Percentiles rank a stretch among this genome's conserved stretches.
Conservation (phyloP, 2,888 invertebrate genomes). For the Sympetrum striolatum region DNA sequence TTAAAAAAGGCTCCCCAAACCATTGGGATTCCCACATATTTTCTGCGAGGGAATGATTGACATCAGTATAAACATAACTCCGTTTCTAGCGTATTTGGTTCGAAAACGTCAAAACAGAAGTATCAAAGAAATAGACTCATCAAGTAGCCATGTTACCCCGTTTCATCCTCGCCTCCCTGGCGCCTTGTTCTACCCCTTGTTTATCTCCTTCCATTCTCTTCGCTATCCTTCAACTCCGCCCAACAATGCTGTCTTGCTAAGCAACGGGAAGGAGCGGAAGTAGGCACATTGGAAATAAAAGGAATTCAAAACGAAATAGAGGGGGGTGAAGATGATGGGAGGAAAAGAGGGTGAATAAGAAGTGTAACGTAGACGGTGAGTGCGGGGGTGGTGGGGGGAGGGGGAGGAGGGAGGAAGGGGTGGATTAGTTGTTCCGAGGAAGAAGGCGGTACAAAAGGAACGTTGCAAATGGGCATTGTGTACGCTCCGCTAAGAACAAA, state of each 20-base stretch:
- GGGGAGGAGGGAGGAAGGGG: neutral
- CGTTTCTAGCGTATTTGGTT: no score
- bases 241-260: slow-evolving; percentile 40
- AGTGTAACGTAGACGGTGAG: neutral
- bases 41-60: no score
- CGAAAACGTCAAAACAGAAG: no score
- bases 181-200: neutral
- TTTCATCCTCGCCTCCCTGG: neutral
- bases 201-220: neutral
- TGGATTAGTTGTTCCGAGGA: slow-evolving; percentile 24
- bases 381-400: neutral
- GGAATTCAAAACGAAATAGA: neutral
- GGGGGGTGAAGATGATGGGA: neutral
- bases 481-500: slow-evolving; percentile 42
- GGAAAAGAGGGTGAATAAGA: neutral
- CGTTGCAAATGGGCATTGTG: slow-evolving; percentile 40
- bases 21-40: no score
- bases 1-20: no score
- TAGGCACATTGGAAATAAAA: neutral
- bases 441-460: slow-evolving; percentile 33
- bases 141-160: neutral
- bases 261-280: slow-evolving; percentile 33
- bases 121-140: no score
- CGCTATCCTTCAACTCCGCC: slow-evolving; percentile 12
- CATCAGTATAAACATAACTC: no score